Conservation (phyloP, 2,797 vertebrate genomes). For the Myotis findleyi region DNA sequence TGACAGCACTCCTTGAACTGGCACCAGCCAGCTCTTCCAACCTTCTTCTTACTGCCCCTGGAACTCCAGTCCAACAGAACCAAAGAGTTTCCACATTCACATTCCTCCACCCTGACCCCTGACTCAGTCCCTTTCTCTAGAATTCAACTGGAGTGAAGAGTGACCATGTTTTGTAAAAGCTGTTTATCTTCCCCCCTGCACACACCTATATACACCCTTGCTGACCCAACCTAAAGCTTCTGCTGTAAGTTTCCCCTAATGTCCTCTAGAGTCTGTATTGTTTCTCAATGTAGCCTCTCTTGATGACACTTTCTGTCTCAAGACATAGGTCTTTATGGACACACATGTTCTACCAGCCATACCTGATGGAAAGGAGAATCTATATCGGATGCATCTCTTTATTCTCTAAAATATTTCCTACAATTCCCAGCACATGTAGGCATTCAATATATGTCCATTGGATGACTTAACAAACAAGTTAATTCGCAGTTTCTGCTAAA, state of each 20-base stretch:
- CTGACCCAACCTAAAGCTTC: not conserved
- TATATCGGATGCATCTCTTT: not conserved
- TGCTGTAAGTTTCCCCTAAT: not conserved
- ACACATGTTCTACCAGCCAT: not conserved
- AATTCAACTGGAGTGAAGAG: not conserved
- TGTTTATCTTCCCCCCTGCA: not conserved
- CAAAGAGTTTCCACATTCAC: not conserved
- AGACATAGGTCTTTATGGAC: not conserved
- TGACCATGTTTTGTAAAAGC: not conserved
- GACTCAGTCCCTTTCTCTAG: not conserved
- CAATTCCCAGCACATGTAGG: not conserved
- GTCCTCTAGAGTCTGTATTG: not conserved
- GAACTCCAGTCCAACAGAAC: not conserved
- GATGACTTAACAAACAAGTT: conserved; percentile 15
- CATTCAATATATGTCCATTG: not conserved
- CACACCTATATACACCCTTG: accelerated
- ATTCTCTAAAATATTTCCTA: not conserved
- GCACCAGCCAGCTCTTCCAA: not conserved
- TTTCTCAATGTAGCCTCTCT: not conserved
- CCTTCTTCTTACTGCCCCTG: not conserved
- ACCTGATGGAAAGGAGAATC: not conserved
- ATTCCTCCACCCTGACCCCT: not conserved
- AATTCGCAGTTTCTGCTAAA: conserved; percentile 1
- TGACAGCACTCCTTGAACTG: not conserved
- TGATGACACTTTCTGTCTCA: not conserved